Base-by-base conservation (phyloP, 2,113 vertebrate species). In the Zapus hudsonius region DNA sequence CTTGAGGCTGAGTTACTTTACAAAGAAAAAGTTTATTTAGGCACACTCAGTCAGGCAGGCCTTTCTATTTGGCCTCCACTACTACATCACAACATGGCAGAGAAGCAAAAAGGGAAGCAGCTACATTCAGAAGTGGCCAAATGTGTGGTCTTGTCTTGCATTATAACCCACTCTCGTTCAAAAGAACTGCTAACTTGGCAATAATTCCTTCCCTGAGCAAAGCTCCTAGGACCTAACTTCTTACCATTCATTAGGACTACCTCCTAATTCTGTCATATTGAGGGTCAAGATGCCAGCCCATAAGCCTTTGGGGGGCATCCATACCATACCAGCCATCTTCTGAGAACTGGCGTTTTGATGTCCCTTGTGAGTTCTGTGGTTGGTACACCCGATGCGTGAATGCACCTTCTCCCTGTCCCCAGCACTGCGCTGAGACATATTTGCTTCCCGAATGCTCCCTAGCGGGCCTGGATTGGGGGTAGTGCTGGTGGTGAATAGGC, bases 381-480 rank as follows among this genome's bases (percentile, higher is more conserved):
- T 44, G 59, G 52, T 20, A 1, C 40, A 25, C 72, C 81, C 33
- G 40, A 36, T 42, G 23, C 23, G 31, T 9, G 16, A 38, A 69
- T 25, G 40, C 4, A 31, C 67, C 47, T 69, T 17, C 63, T 42
- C 76, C 67, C 22, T 40, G 15, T 42, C 29, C 42, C 12, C 3
- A 84, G 90, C 16, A 74, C 19, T 16, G 20, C 52, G 72, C 91
- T 61, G 22, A 93, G 42, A 94, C 9, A 15, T 36, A 31, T 63
- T 44, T 80, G 38, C 75, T 96, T 94, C 61, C 44, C 23, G 84
- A 87, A 83, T 31, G 70, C n/a, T n/a, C n/a, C n/a, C n/a, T n/a
- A n/a, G n/a, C n/a, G n/a, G n/a, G n/a, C n/a, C n/a, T n/a, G n/a
- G n/a, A n/a, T n/a, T n/a, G n/a, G n/a, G n/a, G n/a, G n/a, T n/a